Base-by-base conservation (phyloP, 2,113 vertebrate species). In the Pogonocichla stellata region DNA sequence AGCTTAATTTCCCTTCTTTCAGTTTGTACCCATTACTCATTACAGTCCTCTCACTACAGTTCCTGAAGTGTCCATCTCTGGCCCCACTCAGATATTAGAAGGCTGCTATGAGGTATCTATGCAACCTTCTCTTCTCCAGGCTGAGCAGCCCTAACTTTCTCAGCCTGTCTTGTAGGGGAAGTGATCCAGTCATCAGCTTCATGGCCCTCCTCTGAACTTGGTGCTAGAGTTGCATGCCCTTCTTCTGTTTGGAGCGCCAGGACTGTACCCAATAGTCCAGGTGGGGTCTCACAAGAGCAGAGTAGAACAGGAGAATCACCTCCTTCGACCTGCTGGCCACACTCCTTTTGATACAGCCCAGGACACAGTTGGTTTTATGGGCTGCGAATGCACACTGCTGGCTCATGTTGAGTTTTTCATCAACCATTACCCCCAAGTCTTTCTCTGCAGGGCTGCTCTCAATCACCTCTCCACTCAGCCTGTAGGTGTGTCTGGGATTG, bases 261-360 rank as follows among this genome's bases (percentile, higher is more conserved):
- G 25, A 47, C 29, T n/a, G 25, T 20, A 25, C 6, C 4, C 9
- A 8, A 19, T 14, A 40, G 16, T 60, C 19, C 69, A 81, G 16
- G 13, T 47, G 2, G 28, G 8, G 19, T 74, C 29, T 74, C n/a
- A 60, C 10, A 45, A 81, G 24, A 40, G 53, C 45, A n/a, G 38
- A 40, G 28, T 20, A 47, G 53, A 74, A 15, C 45, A 28, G 28
- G 5, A 60, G 16, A 58, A 45, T 53, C 23, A 47, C 11, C 29
- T 38, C 28, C 16, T 67, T 45, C 0, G 0, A n/a, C n/a, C 38
- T 67, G 19, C 61, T 67, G 53, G 8, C 38, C 38, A 53, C 10
- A 4, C 2, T 60, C 2, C 23, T 81, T 17, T 67, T 67, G 28
- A 40, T 40, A 14, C 11, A 47, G 53, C 19, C 33, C 11, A 22